Base-by-base conservation (phyloP, 2,888 invertebrate species). In the Lamproptera curius region DNA sequence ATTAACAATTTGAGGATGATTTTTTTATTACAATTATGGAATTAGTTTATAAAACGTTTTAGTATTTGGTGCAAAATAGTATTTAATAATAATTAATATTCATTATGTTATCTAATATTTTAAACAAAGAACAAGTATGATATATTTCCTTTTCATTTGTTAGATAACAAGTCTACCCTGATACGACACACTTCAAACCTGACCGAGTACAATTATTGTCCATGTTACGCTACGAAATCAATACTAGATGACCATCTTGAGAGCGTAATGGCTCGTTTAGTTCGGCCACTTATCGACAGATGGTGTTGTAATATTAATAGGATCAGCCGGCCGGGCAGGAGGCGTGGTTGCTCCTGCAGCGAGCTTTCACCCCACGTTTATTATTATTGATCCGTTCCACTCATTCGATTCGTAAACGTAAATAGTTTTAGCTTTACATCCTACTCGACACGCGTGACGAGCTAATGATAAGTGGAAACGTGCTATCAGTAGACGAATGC, bases 341-440 rank as follows among this genome's bases (percentile, higher is more conserved):
- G 80, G 82, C 74, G 83, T 78, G 84, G 82, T 70, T 57, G 55
- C 43, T 31, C 36, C 49, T 50, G 41, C 59, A 60, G 56, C 54
- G 67, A 74, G 78, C 80, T 77, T 82, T 81, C 76, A 76, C 82
- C 80, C 78, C 67, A 61, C 59, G 62, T 67, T 63, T 63, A 69
- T 70, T 64, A 51, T 64, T 80, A 85, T 85, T 76, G 86, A 85
- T 83, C 31, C 76, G 70, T 49, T 50, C 55, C 64, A 66, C 63
- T 62, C 66, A 62, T 56, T 65, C 50, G 11, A 6, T 20, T 50
- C 16, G 11, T 51, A 57, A 61, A 63, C 62, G 70, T 75, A 77
- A 78, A 79, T 68, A 79, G 51, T 57, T 61, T 59, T 56, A 59
- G 59, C 54, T 59, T 67, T 67, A 65, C 64, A 53, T 66, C 63